Percentiles rank a stretch among this genome's conserved stretches.
phyloP scores from a whole-genome alignment of 2,113 vertebrate species.

The Mirza zaza region DNA sequence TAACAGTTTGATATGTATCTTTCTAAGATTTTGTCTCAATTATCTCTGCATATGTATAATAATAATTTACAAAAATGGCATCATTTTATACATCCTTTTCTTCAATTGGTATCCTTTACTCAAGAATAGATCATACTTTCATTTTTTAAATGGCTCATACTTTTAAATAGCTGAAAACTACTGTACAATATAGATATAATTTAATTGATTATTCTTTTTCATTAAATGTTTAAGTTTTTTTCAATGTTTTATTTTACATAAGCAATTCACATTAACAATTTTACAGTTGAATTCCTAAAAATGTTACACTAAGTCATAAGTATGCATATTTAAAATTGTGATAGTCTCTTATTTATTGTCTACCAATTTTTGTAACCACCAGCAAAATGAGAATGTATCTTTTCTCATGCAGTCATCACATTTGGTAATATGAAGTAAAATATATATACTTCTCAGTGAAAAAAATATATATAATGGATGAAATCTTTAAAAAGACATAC shows the following conservation, averaged over 20 bases:
- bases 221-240: neutral
- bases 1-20: neutral
- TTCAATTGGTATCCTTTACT: neutral
- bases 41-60: neutral
- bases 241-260: neutral
- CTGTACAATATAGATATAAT: neutral
- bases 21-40: neutral
- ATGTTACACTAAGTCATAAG: neutral
- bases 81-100: neutral
- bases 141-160: neutral
- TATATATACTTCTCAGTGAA: neutral
- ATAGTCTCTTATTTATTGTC: neutral
- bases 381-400: neutral
- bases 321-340: neutral
- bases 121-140: neutral
- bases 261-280: neutral
- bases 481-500: neutral
- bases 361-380: neutral
- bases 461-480: neutral
- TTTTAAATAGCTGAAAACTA: neutral
- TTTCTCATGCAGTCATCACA: neutral
- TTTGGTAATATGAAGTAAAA: neutral
- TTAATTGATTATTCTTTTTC: neutral
- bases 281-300: neutral
- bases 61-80: neutral